Conservation (phyloP, 2,888 invertebrate genomes). For the Odontocolon sp. region DNA sequence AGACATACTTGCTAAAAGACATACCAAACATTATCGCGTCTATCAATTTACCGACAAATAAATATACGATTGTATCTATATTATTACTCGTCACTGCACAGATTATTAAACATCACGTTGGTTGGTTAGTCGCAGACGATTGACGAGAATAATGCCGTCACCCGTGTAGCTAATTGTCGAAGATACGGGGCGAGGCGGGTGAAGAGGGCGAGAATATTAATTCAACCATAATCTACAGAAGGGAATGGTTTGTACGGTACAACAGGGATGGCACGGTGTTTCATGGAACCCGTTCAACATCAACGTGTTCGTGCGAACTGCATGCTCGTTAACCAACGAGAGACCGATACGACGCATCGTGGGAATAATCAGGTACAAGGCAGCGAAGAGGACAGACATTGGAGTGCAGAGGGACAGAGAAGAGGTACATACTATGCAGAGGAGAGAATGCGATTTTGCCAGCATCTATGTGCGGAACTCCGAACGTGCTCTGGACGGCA, state of each 20-base stretch:
- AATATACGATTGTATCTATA: no score
- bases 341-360: conserved; percentile 32
- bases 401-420: neutral
- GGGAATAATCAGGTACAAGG: conserved; percentile 18
- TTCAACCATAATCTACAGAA: conserved; percentile 10
- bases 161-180: conserved; percentile 32
- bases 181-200: conserved; percentile 9
- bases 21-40: no score
- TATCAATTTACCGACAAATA: no score
- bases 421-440: neutral
- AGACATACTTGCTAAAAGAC: no score
- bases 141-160: neutral
- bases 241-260: neutral
- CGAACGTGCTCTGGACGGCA: neutral
- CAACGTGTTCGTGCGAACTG: conserved; percentile 5
- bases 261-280: neutral
- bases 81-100: neutral
- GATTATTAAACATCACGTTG: neutral
- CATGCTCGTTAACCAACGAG: conserved; percentile 38
- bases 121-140: neutral
- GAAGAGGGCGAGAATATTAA: conserved; percentile 22
- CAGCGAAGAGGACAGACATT: conserved; percentile 19
- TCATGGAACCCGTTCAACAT: conserved; percentile 16
- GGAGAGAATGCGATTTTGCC: conserved; percentile 16
- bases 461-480: neutral